A percentile compares a stretch with the other conserved stretches of the same genome.
Evolutionary conservation across 2,888 invertebrate genomes (phyloP).

Genomic region (Eupithecia abbreviata): DNA sequence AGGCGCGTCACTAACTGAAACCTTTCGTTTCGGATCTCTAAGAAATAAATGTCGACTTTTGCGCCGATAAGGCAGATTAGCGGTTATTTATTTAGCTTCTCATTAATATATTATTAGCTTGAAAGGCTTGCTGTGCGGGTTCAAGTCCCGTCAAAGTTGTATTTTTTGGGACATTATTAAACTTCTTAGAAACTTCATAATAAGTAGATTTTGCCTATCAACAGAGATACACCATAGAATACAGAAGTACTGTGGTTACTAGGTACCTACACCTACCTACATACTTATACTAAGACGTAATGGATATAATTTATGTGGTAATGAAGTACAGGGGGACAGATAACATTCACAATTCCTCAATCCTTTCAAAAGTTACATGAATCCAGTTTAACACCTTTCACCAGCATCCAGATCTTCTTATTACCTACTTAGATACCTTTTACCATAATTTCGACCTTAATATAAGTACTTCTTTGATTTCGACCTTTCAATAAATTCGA

Average conservation of each 20-base stretch:
- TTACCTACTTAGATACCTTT: slow-evolving; percentile 11
- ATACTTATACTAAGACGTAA: neutral
- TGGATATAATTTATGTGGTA: too few species aligned
- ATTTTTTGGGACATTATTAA: too few species aligned
- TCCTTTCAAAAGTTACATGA: slow-evolving; percentile 40
- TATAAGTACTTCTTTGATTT: slow-evolving; percentile 4
- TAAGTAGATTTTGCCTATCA: neutral
- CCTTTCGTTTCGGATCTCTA: too few species aligned
- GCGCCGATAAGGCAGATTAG: too few species aligned
- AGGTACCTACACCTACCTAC: neutral
- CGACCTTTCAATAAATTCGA: slow-evolving; percentile 46
- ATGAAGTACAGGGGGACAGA: neutral
- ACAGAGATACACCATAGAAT: neutral
- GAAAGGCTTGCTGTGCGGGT: too few species aligned
- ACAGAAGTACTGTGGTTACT: neutral
- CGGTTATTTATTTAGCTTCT: too few species aligned
- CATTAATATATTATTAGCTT: too few species aligned
- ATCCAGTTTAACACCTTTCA: slow-evolving; percentile 35
- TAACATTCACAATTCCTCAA: slow-evolving; percentile 1
- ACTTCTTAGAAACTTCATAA: too few species aligned
- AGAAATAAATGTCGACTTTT: too few species aligned
- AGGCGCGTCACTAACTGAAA: too few species aligned
- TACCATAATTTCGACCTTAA: slow-evolving; percentile 20
- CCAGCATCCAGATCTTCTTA: slow-evolving; percentile 6
- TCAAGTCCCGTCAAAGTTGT: too few species aligned